A percentile compares a stretch with the other conserved stretches of the same genome.
Evolutionary conservation across 2,113 vertebrate species (phyloP).

Genomic region (Stictonetta naevosa): DNA sequence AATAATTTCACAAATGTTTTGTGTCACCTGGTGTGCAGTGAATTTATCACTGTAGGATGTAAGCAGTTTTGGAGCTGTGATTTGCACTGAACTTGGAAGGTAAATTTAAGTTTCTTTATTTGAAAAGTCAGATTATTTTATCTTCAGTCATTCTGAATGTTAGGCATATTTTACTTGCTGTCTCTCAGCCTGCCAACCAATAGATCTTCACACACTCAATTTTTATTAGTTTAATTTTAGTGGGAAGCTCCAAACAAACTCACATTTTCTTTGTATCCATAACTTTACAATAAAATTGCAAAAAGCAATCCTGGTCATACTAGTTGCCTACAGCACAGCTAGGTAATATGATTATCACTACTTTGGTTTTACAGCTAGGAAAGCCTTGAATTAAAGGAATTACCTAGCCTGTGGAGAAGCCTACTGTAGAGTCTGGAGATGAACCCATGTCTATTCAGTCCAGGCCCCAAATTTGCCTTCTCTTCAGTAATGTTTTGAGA

Average conservation of each 20-base stretch:
- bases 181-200: not conserved
- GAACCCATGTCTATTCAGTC: not conserved
- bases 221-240: not conserved
- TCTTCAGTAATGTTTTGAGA: not conserved
- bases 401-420: not conserved
- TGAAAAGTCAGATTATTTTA: not conserved
- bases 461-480: not conserved
- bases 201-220: not conserved
- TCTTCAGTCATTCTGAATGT: not conserved
- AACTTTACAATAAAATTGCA: not conserved
- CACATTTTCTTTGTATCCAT: not conserved
- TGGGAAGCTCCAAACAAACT: not conserved
- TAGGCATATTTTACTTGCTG: not conserved
- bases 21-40: not conserved
- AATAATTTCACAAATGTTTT: not conserved
- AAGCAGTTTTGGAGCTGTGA: not conserved
- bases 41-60: not conserved
- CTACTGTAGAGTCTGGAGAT: not conserved
- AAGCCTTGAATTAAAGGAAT: not conserved
- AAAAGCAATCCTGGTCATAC: not conserved
- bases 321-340: not conserved
- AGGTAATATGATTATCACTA: not conserved
- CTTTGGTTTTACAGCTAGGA: not conserved
- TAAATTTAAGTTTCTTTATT: not conserved
- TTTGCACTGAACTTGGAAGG: not conserved